These are phyloP conservation scores for Meda fulgida DNA, from an alignment of 2,797 vertebrate genomes.

Conservation along the genomic window DNA sequence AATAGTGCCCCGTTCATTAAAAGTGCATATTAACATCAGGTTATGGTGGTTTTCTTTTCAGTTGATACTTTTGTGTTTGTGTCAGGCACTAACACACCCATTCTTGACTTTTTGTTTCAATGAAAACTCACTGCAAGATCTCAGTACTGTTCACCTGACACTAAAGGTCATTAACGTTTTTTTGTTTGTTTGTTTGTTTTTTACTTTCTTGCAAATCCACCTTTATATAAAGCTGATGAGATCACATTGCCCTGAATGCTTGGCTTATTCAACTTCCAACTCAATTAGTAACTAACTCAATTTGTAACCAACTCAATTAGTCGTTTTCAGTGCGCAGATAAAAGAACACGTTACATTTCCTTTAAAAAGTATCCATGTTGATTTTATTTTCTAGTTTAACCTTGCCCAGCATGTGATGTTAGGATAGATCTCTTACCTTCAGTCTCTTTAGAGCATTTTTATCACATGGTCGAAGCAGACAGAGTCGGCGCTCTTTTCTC, in stretches of 20 bases:
- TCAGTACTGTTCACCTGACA: neutral
- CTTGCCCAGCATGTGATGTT: neutral
- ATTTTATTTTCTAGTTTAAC: neutral
- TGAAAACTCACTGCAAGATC: no score
- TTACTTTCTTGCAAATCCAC: slow-evolving; percentile 8
- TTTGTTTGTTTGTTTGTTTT: neutral
- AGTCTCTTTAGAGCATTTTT: slow-evolving; percentile 74
- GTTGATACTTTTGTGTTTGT: no score
- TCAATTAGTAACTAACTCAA: neutral
- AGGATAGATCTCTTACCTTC: slow-evolving; percentile 78
- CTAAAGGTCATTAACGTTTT: neutral
- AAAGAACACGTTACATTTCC: neutral
- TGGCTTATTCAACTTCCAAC: neutral
- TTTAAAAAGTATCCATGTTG: neutral
- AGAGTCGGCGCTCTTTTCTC: slow-evolving; percentile 89
- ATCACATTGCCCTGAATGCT: neutral
- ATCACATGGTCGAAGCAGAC: slow-evolving; percentile 89
- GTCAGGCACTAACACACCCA: no score
- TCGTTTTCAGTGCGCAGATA: neutral
- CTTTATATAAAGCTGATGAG: neutral
- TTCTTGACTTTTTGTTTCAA: no score
- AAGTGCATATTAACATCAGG: neutral
- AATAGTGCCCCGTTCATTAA: neutral
- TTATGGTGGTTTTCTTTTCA: neutral
- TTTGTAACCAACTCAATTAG: no score